These are phyloP conservation scores for Mellivora capensis DNA, from an alignment of 2,113 vertebrate genomes.

Conservation along the genomic window DNA sequence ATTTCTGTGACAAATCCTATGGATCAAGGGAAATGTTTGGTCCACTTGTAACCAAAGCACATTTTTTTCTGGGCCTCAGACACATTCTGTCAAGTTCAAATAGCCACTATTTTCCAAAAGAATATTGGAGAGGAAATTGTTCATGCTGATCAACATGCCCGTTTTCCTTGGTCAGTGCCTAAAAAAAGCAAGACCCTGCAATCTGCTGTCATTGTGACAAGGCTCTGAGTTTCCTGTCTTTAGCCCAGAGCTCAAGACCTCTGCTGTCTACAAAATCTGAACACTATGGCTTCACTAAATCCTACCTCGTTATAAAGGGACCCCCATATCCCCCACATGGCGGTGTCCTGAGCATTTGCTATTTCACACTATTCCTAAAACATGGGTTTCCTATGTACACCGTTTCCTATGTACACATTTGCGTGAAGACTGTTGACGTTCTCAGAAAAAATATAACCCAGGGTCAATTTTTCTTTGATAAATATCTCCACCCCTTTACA, in stretches of 20 bases:
- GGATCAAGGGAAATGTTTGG: background rate
- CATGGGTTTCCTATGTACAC: background rate
- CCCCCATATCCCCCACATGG: fast-evolving
- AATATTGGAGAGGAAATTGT: background rate
- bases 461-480: background rate
- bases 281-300: too few relatives aligned
- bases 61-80: background rate
- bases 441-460: background rate
- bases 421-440: background rate
- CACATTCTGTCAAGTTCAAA: background rate
- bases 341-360: background rate
- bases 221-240: background rate
- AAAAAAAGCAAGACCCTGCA: background rate
- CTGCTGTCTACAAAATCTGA: background rate
- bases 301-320: background rate
- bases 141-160: background rate
- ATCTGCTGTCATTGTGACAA: fast-evolving
- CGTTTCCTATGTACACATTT: background rate
- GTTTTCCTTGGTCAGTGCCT: background rate
- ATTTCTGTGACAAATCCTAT: background rate
- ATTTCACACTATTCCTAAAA: background rate
- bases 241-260: background rate
- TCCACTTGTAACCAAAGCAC: background rate
- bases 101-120: background rate
- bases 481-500: background rate